A percentile compares a stretch with the other conserved stretches of the same genome.
Evolutionary conservation across 2,113 vertebrate genomes (phyloP).

Genomic region (Casuarius casuarius): DNA sequence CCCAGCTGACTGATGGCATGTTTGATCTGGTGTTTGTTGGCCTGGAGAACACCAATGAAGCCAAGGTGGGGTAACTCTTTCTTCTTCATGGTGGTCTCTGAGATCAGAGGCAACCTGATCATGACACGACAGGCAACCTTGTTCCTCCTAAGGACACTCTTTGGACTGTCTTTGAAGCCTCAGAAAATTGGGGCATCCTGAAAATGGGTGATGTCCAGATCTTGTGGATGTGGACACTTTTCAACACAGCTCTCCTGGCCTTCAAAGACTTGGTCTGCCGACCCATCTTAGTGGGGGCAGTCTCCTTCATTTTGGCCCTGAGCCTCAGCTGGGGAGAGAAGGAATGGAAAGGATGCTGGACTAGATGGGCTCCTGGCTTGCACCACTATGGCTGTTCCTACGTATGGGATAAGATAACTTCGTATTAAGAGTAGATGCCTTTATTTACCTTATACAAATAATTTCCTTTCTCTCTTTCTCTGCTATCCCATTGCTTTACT

Average conservation of each 20-base stretch:
- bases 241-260: rapidly evolving
- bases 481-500: neutral
- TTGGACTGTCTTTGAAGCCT: neutral
- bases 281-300: too few relatives aligned
- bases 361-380: neutral
- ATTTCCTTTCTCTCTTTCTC: neutral
- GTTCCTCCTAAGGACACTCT: neutral
- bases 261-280: neutral
- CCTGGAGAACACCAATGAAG: neutral
- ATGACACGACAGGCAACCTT: neutral
- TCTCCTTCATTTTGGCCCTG: neutral
- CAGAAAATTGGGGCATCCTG: neutral
- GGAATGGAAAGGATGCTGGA: neutral
- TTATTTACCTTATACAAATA: neutral
- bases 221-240: neutral
- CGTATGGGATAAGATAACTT: neutral
- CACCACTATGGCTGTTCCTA: neutral
- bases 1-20: rapidly evolving
- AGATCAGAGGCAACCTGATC: neutral
- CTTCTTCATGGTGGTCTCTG: neutral
- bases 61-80: neutral
- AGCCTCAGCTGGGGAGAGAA: neutral
- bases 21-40: neutral
- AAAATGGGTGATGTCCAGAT: neutral
- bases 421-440: neutral